Conservation (phyloP, 2,888 invertebrate species). For the Empis livida region DNA sequence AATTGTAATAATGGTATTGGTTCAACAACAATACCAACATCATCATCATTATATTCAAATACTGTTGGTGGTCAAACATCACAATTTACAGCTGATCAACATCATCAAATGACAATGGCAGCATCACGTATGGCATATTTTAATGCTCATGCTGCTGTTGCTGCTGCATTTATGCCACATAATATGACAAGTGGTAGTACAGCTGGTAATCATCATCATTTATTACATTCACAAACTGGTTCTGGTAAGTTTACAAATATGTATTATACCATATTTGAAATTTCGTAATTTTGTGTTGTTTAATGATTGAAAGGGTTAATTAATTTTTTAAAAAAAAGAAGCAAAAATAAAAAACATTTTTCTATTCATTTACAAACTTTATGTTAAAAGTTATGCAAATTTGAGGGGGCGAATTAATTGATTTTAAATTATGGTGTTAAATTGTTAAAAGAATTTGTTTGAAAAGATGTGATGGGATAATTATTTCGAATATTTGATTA, state of each 20-base stretch:
- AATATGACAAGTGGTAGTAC: constrained; percentile 34
- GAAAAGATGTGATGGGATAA: too few relatives aligned
- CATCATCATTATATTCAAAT: constrained; percentile 18
- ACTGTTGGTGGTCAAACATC: constrained; percentile 16
- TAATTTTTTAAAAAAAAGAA: too few relatives aligned
- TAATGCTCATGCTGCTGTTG: constrained; percentile 85
- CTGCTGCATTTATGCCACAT: constrained; percentile 72
- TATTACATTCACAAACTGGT: constrained; percentile 4
- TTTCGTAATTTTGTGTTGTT: too few relatives aligned
- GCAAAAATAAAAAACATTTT: too few relatives aligned
- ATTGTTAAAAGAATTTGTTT: too few relatives aligned
- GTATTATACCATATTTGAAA: too few relatives aligned
- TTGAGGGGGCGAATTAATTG: too few relatives aligned
- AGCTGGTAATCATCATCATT: constrained; percentile 7
- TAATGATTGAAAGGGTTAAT: too few relatives aligned
- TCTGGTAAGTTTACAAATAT: not conserved
- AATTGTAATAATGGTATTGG: not conserved
- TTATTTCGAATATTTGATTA: too few relatives aligned
- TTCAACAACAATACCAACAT: constrained; percentile 4
- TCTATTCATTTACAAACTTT: too few relatives aligned
- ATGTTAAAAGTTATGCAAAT: too few relatives aligned
- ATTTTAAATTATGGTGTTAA: too few relatives aligned
- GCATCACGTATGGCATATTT: constrained; percentile 78
- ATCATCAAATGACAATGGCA: constrained; percentile 35
- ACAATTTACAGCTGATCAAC: constrained; percentile 21